These are phyloP conservation scores for Branchipolynoe longqiensis DNA, from an alignment of 2,888 invertebrate species.

Conservation along the genomic window DNA sequence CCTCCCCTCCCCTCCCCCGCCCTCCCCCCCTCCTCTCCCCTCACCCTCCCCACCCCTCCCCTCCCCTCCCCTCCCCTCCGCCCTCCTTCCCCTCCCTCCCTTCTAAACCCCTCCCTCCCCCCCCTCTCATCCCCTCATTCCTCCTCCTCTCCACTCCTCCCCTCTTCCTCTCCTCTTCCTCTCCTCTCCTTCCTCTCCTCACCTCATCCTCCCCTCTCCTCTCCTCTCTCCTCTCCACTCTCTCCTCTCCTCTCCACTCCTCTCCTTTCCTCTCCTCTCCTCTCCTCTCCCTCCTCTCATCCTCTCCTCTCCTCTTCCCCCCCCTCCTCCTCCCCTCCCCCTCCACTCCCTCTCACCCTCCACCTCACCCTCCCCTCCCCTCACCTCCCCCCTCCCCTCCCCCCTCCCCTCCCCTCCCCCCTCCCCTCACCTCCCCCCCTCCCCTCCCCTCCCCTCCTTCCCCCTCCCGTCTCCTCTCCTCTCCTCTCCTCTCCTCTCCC, in stretches of 20 bases:
- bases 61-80: not conserved
- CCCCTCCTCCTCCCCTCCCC: too few species aligned
- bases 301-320: not conserved
- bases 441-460: not conserved
- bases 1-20: not conserved
- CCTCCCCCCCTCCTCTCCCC: not conserved
- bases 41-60: not conserved
- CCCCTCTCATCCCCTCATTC: not conserved
- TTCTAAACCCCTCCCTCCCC: not conserved
- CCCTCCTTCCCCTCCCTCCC: not conserved
- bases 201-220: too few species aligned
- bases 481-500: not conserved
- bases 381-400: not conserved
- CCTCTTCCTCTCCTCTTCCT: too few species aligned
- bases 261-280: too few species aligned
- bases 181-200: too few species aligned
- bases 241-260: too few species aligned
- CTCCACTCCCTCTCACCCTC: not conserved
- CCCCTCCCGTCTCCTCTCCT: not conserved
- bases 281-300: not conserved
- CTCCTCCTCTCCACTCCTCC: not conserved
- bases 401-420: not conserved
- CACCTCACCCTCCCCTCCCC: not conserved
- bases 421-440: not conserved
- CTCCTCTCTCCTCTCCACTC: too few species aligned